Conservation (phyloP, 2,888 invertebrate genomes). For the Apotomis turbidana region DNA sequence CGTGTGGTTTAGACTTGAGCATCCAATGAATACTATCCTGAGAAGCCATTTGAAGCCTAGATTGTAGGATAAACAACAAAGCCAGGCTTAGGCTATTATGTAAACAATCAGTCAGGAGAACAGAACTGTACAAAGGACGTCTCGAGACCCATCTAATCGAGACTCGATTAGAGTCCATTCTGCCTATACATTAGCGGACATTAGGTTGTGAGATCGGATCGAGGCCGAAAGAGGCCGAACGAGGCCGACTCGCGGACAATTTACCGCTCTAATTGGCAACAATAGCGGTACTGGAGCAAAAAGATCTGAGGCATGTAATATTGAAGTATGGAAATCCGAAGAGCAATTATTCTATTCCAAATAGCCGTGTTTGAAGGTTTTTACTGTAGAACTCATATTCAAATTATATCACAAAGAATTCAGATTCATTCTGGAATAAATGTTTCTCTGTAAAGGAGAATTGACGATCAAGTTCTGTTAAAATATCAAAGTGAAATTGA, state of each 20-base stretch:
- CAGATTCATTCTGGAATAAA: no score
- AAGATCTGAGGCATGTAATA: not conserved
- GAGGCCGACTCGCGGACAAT: slow-evolving; percentile 56
- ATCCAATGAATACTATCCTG: no score
- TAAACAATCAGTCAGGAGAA: not conserved
- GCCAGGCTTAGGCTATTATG: not conserved
- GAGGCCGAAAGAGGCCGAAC: slow-evolving; percentile 57
- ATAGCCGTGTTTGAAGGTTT: no score
- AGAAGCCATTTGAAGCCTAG: no score
- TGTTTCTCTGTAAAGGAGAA: no score
- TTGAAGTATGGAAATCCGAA: no score
- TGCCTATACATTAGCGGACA: slow-evolving; percentile 63
- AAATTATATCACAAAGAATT: no score
- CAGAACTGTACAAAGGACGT: slow-evolving; percentile 29
- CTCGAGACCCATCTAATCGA: slow-evolving; percentile 54
- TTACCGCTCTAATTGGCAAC: slow-evolving; percentile 31
- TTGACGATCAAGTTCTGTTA: no score
- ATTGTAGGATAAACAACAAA: not conserved
- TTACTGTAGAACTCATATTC: no score
- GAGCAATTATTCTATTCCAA: no score
- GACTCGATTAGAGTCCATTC: slow-evolving; percentile 62
- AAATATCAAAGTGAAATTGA: no score
- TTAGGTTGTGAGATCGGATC: slow-evolving; percentile 65
- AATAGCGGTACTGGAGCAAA: not conserved
- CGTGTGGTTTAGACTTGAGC: no score